Evolutionary conservation across 2,797 vertebrate genomes (phyloP).

Genomic region (Macropus fuliginosus): DNA sequence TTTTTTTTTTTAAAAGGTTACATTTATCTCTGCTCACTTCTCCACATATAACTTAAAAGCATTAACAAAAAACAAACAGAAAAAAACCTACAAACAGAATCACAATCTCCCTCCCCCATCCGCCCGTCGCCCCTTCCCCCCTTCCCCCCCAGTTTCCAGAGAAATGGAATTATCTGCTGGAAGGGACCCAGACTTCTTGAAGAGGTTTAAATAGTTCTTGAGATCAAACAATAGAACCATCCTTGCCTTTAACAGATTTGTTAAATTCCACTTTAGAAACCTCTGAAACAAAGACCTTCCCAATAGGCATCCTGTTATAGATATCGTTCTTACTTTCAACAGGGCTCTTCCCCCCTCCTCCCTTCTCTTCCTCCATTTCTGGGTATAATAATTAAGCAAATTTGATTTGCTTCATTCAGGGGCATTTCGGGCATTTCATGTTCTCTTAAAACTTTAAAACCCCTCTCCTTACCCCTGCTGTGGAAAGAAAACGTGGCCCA

Average conservation of each 20-base stretch:
- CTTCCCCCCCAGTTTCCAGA: background rate
- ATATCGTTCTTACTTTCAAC: slow-evolving; percentile 10
- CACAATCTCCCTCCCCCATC: too few relatives aligned
- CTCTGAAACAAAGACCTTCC: slow-evolving; percentile 40
- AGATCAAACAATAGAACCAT: slow-evolving; percentile 16
- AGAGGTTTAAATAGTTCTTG: slow-evolving; percentile 36
- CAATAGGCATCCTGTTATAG: background rate
- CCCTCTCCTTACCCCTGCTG: background rate
- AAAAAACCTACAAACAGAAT: background rate
- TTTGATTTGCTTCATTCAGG: slow-evolving; percentile 44
- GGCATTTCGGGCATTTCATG: background rate
- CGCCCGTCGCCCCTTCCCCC: too few relatives aligned
- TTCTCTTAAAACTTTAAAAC: background rate
- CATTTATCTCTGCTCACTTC: slow-evolving; percentile 10
- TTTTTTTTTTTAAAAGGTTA: background rate
- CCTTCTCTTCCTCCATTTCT: background rate
- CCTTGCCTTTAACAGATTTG: slow-evolving; percentile 24
- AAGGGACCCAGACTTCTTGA: background rate
- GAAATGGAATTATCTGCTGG: slow-evolving; percentile 17
- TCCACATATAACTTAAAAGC: background rate
- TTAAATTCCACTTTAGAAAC: slow-evolving; percentile 35
- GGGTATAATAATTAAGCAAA: slow-evolving; percentile 52
- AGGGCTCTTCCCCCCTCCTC: background rate
- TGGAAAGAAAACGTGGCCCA: background rate
- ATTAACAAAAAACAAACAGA: background rate